Evolutionary conservation across 1,140 invertebrate genomes (phyloP).

Genomic region (Drosophila lacertosa): DNA sequence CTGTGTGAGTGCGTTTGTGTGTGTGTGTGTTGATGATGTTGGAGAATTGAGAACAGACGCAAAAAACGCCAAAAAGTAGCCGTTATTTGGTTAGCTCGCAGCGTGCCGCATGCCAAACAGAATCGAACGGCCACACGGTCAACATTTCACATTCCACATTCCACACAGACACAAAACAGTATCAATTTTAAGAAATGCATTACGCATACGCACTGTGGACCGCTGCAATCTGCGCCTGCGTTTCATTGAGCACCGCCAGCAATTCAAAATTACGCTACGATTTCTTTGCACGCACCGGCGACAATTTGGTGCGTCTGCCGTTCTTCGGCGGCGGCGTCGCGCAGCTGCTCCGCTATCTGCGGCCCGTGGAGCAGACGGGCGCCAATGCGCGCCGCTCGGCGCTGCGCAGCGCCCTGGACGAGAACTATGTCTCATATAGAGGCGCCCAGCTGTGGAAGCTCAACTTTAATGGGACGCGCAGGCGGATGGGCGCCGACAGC

Average conservation of each 20-base stretch:
- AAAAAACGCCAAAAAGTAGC: conserved; percentile 24
- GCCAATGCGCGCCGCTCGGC: conserved; percentile 55
- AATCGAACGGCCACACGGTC: conserved; percentile 28
- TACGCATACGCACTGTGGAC: conserved; percentile 30
- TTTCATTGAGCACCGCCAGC: too few relatives aligned
- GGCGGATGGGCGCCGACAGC: background rate
- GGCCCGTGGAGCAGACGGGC: conserved; percentile 43
- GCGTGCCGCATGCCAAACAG: conserved; percentile 31
- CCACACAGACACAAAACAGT: background rate
- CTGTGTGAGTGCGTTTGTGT: background rate
- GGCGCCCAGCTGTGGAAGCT: conserved; percentile 78
- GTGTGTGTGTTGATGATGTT: conserved; percentile 20
- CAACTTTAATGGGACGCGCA: conserved; percentile 66
- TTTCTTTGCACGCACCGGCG: conserved; percentile 31
- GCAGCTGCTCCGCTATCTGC: conserved; percentile 64
- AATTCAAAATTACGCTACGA: background rate
- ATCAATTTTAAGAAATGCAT: conserved; percentile 10
- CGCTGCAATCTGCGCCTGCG: background rate
- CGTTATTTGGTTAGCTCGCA: conserved; percentile 33
- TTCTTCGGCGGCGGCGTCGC: conserved; percentile 74
- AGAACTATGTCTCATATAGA: conserved; percentile 76
- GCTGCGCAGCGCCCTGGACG: conserved; percentile 63
- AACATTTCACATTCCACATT: conserved; percentile 14
- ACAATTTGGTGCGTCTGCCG: conserved; percentile 39
- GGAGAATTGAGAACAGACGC: conserved; percentile 41